Evolutionary conservation across 2,113 vertebrate species (phyloP), one percentile per base, ranked within the genome.

Genomic region (Cavia porcellus): DNA sequence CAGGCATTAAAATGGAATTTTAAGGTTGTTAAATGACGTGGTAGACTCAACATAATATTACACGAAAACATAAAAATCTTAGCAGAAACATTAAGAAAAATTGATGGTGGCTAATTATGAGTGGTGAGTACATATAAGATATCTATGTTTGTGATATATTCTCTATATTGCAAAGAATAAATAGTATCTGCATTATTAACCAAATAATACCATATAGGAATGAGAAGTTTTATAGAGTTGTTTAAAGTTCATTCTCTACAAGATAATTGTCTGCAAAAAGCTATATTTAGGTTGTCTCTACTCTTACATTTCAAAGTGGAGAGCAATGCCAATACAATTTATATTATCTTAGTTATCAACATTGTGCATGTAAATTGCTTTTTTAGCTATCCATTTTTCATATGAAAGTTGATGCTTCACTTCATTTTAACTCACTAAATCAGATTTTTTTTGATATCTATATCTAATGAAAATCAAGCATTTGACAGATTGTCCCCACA

Each of bases 191-290:
- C 5, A 79, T 82, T 62, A 82, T 83, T 57, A 86, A 68, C n/a
- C 57, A 62, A 95, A 89, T 9, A 22, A 75, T 62, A 86, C 75
- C 55, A 86, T 35, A 57, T 38, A 74, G 19, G 66, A 96, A 61
- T 85, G 35, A 45, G 10, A 11, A 30, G 17, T 45, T 59, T 80
- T 79, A 50, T 62, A 87, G 12, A 0, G 4, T 28, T 66, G 74
- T 15, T 55, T 57, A 61, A 38, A 68, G 52, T 84, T 84, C 6
- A 14, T 1, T 59, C 20, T 85, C 30, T 62, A 35, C 30, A 52
- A 93, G 20, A 66, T 75, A 84, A 52, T 1, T 3, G 47, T 38
- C 17, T 1, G 42, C 7, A n/a, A 22, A 88, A 91, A 94, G 19
- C 59, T 28, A 30, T 66, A 62, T 66, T 92, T 80, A 74, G 45